Conservation (phyloP, 2,888 invertebrate species). For the Euplagia quadripunctaria region DNA sequence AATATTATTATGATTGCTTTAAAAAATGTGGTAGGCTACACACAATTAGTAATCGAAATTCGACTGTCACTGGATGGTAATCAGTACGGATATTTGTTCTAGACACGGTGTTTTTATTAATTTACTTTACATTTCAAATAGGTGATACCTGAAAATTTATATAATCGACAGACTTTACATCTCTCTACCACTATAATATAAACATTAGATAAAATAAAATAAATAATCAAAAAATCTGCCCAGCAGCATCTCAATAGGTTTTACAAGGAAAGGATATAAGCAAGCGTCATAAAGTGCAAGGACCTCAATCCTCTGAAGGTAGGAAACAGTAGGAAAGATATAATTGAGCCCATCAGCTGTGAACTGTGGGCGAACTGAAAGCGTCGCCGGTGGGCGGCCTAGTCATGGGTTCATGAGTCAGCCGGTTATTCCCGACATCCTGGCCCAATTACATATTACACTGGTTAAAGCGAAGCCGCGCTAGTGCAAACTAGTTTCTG, state of each 20-base stretch:
- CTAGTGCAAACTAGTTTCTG: slow-evolving; percentile 26
- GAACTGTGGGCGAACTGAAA: slow-evolving; percentile 43
- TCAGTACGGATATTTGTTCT: no score
- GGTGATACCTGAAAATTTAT: background rate
- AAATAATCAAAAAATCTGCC: no score
- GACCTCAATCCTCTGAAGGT: slow-evolving; percentile 9
- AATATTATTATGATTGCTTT: no score
- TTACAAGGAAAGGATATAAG: slow-evolving; percentile 14
- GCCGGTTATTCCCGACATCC: slow-evolving; percentile 82
- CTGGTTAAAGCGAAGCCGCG: slow-evolving; percentile 67
- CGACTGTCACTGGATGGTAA: no score
- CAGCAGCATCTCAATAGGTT: background rate
- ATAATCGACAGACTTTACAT: background rate
- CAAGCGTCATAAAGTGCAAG: slow-evolving; percentile 19
- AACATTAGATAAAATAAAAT: background rate
- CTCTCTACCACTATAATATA: background rate
- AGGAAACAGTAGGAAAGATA: slow-evolving; percentile 20
- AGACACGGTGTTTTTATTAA: no score
- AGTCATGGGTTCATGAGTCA: slow-evolving; percentile 75
- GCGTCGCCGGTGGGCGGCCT: slow-evolving; percentile 55
- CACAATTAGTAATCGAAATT: no score
- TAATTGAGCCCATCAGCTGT: slow-evolving; percentile 51
- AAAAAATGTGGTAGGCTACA: no score
- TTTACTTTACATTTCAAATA: no score
- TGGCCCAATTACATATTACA: slow-evolving; percentile 73